A percentile compares a stretch with the other conserved stretches of the same genome.
Evolutionary conservation across 2,888 invertebrate species (phyloP).

Genomic region (Mycogona germanica): DNA sequence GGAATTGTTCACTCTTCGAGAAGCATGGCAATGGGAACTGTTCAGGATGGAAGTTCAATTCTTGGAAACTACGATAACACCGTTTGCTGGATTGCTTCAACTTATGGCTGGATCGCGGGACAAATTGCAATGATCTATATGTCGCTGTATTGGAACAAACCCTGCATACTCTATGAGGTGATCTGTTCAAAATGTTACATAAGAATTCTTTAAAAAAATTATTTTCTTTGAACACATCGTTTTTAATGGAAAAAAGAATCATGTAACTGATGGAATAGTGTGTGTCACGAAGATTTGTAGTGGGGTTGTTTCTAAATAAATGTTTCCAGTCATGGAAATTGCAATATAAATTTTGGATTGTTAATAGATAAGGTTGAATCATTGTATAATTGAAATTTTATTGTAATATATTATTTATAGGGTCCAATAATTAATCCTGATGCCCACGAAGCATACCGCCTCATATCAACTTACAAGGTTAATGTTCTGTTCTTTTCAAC

Average conservation of each 20-base stretch:
- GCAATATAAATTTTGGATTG: too few relatives aligned
- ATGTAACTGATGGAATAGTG: too few relatives aligned
- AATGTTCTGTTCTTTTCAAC: background rate
- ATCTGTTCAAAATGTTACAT: background rate
- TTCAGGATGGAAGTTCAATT: background rate
- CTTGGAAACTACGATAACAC: background rate
- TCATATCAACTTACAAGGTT: background rate
- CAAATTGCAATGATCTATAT: background rate
- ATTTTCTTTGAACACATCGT: background rate
- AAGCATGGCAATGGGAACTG: background rate
- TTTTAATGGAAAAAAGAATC: background rate
- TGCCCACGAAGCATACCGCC: background rate
- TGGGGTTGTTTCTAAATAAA: too few relatives aligned
- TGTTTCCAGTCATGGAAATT: too few relatives aligned
- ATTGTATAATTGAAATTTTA: background rate
- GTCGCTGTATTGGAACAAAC: background rate
- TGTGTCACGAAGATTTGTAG: too few relatives aligned
- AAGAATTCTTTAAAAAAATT: background rate
- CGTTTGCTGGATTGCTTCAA: background rate
- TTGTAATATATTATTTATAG: background rate
- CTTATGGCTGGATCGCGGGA: conserved; percentile 1
- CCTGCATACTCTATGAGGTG: conserved; percentile 2
- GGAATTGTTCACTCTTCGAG: background rate
- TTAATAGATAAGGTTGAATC: too few relatives aligned
- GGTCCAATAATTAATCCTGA: background rate